Percentiles rank a stretch among this genome's conserved stretches.
These are phyloP conservation scores for Cricetomys ansorgei DNA, from an alignment of 2,113 vertebrate species.

Conservation along the genomic window DNA sequence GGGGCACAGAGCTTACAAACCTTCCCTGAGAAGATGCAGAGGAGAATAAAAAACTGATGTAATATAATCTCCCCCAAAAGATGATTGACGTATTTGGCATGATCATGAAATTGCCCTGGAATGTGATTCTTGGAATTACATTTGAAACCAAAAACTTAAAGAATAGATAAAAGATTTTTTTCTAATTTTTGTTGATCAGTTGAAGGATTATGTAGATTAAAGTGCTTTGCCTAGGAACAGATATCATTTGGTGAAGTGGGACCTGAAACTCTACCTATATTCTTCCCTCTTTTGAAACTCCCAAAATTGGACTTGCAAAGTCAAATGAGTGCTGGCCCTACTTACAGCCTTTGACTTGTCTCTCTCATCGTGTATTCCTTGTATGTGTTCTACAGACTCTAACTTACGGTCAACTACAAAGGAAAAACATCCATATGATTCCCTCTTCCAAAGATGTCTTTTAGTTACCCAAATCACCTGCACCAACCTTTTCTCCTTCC, in stretches of 20 bases:
- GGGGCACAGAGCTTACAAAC: not conserved
- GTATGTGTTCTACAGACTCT: not conserved
- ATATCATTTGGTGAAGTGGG: not conserved
- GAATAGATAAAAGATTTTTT: not conserved
- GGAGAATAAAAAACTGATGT: not conserved
- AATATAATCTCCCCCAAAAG: not conserved
- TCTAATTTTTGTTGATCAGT: not conserved
- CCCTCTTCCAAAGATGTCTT: not conserved
- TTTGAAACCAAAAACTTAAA: constrained; percentile 10
- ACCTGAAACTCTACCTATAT: not conserved
- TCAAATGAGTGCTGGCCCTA: too few species aligned
- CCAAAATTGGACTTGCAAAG: not conserved
- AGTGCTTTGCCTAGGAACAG: not conserved
- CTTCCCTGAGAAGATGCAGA: not conserved
- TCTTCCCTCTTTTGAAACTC: not conserved
- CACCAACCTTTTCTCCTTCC: not conserved
- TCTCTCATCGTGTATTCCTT: not conserved
- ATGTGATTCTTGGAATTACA: not conserved
- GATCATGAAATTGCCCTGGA: not conserved
- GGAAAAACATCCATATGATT: not conserved
- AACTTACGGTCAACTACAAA: not conserved
- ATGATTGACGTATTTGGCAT: not conserved
- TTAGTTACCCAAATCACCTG: not conserved
- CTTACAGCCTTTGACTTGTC: not conserved
- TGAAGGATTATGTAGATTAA: constrained; percentile 26